A percentile compares a stretch with the other conserved stretches of the same genome.
Evolutionary conservation across 2,888 invertebrate species (phyloP).

Genomic region (Apamea sordens): DNA sequence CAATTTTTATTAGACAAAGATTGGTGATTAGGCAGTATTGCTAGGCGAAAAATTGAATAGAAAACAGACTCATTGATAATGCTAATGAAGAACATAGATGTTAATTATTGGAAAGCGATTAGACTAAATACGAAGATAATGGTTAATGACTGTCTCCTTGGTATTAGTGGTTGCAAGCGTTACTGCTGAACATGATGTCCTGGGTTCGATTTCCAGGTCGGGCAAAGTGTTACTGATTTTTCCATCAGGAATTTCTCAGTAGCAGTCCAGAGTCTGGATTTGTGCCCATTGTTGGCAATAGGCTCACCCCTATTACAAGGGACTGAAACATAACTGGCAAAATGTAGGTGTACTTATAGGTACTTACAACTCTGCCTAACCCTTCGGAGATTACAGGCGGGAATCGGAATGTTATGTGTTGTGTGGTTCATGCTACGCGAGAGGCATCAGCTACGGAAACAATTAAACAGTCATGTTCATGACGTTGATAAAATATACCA

Average conservation of each 20-base stretch:
- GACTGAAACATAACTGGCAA: neutral
- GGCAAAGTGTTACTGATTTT: neutral
- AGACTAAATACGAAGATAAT: neutral
- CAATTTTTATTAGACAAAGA: slow-evolving; percentile 32
- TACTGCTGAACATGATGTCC: neutral
- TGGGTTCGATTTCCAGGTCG: too few relatives aligned
- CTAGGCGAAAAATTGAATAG: neutral
- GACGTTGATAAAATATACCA: neutral
- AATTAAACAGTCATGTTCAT: neutral
- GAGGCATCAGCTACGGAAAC: neutral
- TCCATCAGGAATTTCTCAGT: neutral
- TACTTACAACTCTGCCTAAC: neutral
- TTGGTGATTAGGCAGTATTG: slow-evolving; percentile 15
- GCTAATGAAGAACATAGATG: neutral
- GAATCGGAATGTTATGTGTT: neutral
- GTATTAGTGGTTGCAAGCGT: neutral
- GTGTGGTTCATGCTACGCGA: neutral
- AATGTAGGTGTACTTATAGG: too few relatives aligned
- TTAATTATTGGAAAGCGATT: neutral
- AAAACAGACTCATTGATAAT: neutral
- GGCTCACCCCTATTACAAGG: neutral
- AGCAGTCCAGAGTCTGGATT: too few relatives aligned
- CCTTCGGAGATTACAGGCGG: neutral
- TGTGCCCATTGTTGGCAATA: neutral
- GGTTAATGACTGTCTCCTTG: neutral